These are phyloP conservation scores for Acinonyx jubatus DNA, from an alignment of 2,113 vertebrate genomes.

Conservation along the genomic window DNA sequence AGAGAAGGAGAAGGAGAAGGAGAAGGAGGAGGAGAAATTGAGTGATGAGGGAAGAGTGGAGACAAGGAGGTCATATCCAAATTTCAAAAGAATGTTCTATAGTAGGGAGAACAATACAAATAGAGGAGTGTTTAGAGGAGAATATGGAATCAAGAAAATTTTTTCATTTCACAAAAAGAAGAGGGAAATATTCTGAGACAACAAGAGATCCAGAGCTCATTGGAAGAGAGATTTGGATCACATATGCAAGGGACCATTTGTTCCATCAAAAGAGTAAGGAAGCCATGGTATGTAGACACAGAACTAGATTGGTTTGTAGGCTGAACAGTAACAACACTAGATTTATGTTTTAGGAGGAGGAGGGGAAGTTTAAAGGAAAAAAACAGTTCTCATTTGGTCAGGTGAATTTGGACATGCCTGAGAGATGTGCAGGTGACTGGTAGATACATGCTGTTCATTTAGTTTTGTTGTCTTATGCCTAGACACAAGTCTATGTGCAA, in stretches of 20 bases:
- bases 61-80: not conserved
- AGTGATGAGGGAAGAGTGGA: not conserved
- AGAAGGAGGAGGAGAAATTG: not conserved
- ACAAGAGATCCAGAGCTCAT: not conserved
- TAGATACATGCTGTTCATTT: not conserved
- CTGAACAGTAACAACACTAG: not conserved
- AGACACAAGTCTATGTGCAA: not conserved
- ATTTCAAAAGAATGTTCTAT: not conserved
- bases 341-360: not conserved
- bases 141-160: not conserved
- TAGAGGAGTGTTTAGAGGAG: not conserved
- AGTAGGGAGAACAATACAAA: not conserved
- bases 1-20: no score
- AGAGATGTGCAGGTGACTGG: not conserved
- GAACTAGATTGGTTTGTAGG: not conserved
- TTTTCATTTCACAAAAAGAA: not conserved
- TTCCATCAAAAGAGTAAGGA: not conserved
- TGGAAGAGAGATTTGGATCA: not conserved
- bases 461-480: not conserved
- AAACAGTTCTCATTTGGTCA: not conserved
- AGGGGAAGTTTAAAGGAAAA: not conserved
- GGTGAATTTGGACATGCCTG: not conserved
- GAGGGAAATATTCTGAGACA: not conserved
- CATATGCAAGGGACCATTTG: rapidly evolving
- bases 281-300: not conserved